Evolutionary conservation across 2,113 vertebrate species (phyloP), one percentile per base, ranked within the genome.

Genomic region (Eleginops maclovinus): DNA sequence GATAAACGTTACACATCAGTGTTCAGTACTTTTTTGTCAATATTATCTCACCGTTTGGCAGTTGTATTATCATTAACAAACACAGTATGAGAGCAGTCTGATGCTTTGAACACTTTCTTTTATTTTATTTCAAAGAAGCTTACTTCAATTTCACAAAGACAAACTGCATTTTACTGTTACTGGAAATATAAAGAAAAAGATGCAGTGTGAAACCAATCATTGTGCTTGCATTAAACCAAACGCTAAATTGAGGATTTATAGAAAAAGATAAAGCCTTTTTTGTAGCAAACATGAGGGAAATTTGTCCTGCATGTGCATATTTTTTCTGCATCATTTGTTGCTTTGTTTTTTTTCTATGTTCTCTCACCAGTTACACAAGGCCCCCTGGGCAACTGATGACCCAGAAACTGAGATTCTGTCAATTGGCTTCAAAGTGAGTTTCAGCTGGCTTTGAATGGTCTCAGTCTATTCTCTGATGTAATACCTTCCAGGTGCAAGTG

Each of bases 331-430:
- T 79, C 24, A 59, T 72, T 69, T 79, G 64, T 62, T 72, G 69
- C 61, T 49, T 84, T 80, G 0, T 0, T 9, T 40, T 50, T 62
- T 84, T 65, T 63, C 47, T 14, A 9, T 76, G 64, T 59, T 75
- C 69, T 65, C 75, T 75, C 66, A 79, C 70, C 53, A 64, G 15
- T 22, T 58, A 69, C 49, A 53, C 28, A 16, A 0, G 12, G 73
- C n/a, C 17, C 15, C 62, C 9, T 26, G 68, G 68, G 79, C 50
- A 51, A 47, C 77, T 78, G 77, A 59, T 70, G 85, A 84, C 74
- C 81, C 68, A 55, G 14, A 75, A 87, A 89, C 15, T n/a, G 15
- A 22, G 31, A 77, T 77, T 75, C 69, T 76, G 36, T 81, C 74
- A 62, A 21, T 49, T 78, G 60, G 3, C 77, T 77, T 54, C 82